phyloP scores from a whole-genome alignment of 2,113 vertebrate genomes.

The Microcebus lehilahytsara region DNA sequence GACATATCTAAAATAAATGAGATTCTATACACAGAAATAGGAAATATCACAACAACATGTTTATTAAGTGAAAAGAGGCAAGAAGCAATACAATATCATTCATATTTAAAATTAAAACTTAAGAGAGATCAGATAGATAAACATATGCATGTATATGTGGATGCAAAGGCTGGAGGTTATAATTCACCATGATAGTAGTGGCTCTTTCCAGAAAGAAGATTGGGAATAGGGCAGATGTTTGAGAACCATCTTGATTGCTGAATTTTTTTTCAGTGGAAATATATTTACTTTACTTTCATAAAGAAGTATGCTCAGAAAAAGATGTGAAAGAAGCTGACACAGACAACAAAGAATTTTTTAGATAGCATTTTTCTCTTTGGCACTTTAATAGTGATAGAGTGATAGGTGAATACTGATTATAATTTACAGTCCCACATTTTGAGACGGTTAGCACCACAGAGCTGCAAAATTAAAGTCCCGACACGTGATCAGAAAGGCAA shows the following conservation, averaged over 20 bases:
- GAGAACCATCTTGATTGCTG: not conserved
- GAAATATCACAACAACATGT: not conserved
- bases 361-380: not conserved
- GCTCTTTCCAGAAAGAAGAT: not conserved
- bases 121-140: not conserved
- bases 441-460: not conserved
- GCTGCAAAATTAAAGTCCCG: not conserved
- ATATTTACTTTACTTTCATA: not conserved
- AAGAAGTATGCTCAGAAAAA: not conserved
- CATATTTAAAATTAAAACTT: not conserved
- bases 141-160: too few relatives aligned
- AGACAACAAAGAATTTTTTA: not conserved
- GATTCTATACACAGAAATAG: not conserved
- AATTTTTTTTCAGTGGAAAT: not conserved
- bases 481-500: not conserved
- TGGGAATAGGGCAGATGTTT: not conserved
- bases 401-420: not conserved
- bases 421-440: not conserved
- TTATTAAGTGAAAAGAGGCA: conserved; percentile 9
- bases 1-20: not conserved
- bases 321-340: not conserved
- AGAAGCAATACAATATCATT: not conserved
- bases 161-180: not conserved
- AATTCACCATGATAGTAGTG: not conserved
- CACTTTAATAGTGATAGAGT: not conserved